Evolutionary conservation across 2,113 vertebrate genomes (phyloP), one percentile per base, ranked within the genome.

Genomic region (Pluvianellus socialis): DNA sequence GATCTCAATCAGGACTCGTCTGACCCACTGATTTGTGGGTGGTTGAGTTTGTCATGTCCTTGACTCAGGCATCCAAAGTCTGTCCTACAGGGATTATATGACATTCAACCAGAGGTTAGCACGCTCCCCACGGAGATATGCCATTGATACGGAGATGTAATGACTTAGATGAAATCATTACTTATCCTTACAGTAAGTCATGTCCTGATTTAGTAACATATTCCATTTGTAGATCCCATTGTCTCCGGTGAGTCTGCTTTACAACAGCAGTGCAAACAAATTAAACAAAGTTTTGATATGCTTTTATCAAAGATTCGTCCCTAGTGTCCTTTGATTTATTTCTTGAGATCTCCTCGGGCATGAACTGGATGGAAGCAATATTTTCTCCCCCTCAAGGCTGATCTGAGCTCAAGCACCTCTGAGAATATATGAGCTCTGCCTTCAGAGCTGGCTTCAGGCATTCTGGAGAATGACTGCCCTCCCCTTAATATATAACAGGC

Each of bases 371-470:
- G 70, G 82, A 84, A 80, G 91, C n/a, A 94, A 30, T 88, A 92
- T 94, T 95, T 92, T 89, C 65, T 84, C 20, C 18, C 59, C 49
- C 74, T 89, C 93, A 86, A 66, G 95, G 91, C 1, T 56, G 75
- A 94, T 80, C 67, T 81, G 86, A 94, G 76, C 72, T 90, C 76
- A 87, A 70, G 72, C 59, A 83, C 93, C 84, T 94, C 79, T 28
- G n/a, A 96, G 94, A 92, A 96, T 91, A 95, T 84, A 94, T 35
- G 58, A 96, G 79, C 55, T 91, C 79, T 97, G 87, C 65, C 92
- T 96, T 94, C 27, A 92, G 90, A 91, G 71, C 45, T 94, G 81
- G 49, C 86, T 96, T 96, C 76, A 95, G 95, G 91, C 84, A 86
- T 94, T 80, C 61, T 72, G 71, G 56, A 94, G 91, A 92, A 88